These are phyloP conservation scores for Drosophila saltans DNA, from an alignment of 1,140 invertebrate species.

Conservation along the genomic window DNA sequence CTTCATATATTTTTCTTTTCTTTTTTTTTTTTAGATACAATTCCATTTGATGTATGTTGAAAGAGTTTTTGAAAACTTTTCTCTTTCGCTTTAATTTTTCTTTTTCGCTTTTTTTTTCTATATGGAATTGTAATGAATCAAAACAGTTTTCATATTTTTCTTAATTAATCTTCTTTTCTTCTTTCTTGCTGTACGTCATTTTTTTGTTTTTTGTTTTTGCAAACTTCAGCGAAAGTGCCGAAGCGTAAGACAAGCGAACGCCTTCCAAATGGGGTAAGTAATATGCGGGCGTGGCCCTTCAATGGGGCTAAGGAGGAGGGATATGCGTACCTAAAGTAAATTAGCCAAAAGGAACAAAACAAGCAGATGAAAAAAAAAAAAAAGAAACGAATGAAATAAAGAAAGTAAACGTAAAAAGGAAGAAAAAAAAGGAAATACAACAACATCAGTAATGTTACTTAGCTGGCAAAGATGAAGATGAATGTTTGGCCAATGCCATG, in stretches of 20 bases:
- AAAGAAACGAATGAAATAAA: neutral
- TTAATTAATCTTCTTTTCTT: slow-evolving; percentile 74
- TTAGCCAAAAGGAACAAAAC: slow-evolving; percentile 49
- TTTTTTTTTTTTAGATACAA: neutral
- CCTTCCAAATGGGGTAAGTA: slow-evolving; percentile 29
- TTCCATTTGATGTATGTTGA: slow-evolving; percentile 3
- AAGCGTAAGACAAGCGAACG: slow-evolving; percentile 29
- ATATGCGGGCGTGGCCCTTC: neutral
- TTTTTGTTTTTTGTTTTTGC: slow-evolving; percentile 37
- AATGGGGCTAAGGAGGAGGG: neutral
- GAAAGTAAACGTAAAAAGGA: slow-evolving; percentile 5
- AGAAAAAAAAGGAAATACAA: neutral
- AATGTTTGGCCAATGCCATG: slow-evolving; percentile 36
- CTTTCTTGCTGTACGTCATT: slow-evolving; percentile 1
- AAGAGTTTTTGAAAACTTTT: slow-evolving; percentile 12
- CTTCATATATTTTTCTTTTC: neutral
- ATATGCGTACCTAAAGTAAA: slow-evolving; percentile 40
- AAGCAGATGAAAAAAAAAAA: slow-evolving; percentile 11
- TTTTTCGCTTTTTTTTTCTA: neutral
- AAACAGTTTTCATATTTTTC: slow-evolving; percentile 71
- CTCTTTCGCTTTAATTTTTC: slow-evolving; percentile 40
- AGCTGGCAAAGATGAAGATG: slow-evolving; percentile 49
- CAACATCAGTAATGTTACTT: slow-evolving; percentile 39
- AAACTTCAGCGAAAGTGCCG: slow-evolving; percentile 55
- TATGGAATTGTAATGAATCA: slow-evolving; percentile 56